These are phyloP conservation scores for Harpegnathos saltator DNA, from an alignment of 1,140 invertebrate species.

Conservation along the genomic window DNA sequence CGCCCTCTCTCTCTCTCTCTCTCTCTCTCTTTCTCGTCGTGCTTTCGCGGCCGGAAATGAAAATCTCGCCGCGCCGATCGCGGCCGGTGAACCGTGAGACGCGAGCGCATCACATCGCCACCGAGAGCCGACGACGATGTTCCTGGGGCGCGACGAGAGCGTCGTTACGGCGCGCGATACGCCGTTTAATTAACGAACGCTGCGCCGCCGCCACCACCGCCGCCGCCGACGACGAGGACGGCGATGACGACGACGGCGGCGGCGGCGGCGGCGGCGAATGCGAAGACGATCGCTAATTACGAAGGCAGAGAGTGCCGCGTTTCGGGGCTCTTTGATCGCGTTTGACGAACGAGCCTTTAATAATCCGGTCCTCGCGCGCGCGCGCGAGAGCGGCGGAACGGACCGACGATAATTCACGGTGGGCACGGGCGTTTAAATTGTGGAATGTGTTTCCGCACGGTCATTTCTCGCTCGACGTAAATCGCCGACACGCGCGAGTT, in stretches of 20 bases:
- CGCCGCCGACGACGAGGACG: too few relatives aligned
- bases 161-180: slow-evolving; percentile 8
- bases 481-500: neutral
- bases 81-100: too few relatives aligned
- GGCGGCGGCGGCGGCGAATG: neutral
- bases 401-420: neutral
- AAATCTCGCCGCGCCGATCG: too few relatives aligned
- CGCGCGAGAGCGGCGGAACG: neutral
- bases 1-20: too few relatives aligned
- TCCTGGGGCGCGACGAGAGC: neutral
- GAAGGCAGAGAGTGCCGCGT: neutral
- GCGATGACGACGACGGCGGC: too few relatives aligned
- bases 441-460: neutral
- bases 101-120: too few relatives aligned
- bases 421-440: neutral
- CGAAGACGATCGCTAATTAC: slow-evolving; percentile 1
- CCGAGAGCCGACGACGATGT: too few relatives aligned
- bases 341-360: slow-evolving; percentile 27
- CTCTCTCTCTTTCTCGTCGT: too few relatives aligned
- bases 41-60: too few relatives aligned
- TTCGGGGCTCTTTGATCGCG: neutral
- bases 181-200: slow-evolving; percentile 20
- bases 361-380: neutral
- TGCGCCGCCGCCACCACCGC: too few relatives aligned
- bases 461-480: neutral